Evolutionary conservation across 2,113 vertebrate genomes (phyloP).

Genomic region (Orthonyx spaldingii): DNA sequence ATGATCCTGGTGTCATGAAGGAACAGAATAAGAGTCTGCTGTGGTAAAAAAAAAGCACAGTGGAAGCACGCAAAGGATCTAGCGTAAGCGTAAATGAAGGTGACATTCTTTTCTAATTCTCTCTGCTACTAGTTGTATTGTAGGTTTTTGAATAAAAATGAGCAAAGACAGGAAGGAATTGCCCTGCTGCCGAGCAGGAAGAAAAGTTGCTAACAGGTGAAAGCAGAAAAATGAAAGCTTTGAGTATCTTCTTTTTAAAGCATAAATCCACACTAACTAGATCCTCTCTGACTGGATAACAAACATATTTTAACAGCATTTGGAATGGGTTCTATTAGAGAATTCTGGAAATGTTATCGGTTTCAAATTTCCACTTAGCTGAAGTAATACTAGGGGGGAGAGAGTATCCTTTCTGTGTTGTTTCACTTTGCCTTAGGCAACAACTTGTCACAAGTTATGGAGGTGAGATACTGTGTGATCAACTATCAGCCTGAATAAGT

Average conservation of each 20-base stretch:
- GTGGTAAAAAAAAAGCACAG: not conserved
- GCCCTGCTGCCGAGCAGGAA: not conserved
- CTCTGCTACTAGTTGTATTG: not conserved
- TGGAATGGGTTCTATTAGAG: not conserved
- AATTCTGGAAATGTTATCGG: not conserved
- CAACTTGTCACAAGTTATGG: not conserved
- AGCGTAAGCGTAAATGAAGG: not conserved
- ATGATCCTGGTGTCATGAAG: not conserved
- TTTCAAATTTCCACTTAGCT: not conserved
- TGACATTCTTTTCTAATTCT: not conserved
- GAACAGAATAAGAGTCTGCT: not conserved
- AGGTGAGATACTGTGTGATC: not conserved
- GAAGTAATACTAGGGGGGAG: not conserved
- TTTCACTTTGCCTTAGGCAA: not conserved
- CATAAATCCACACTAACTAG: not conserved
- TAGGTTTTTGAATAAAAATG: not conserved
- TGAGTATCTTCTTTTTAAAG: not conserved
- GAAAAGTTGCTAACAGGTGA: not conserved
- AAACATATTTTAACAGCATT: not conserved
- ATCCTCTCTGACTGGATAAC: not conserved
- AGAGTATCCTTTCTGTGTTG: not conserved
- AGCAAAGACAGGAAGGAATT: not conserved
- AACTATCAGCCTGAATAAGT: not conserved
- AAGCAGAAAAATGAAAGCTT: not conserved
- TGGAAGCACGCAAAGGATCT: not conserved